phyloP scores from a whole-genome alignment of 2,113 vertebrate genomes.

The Ceratotherium simum region DNA sequence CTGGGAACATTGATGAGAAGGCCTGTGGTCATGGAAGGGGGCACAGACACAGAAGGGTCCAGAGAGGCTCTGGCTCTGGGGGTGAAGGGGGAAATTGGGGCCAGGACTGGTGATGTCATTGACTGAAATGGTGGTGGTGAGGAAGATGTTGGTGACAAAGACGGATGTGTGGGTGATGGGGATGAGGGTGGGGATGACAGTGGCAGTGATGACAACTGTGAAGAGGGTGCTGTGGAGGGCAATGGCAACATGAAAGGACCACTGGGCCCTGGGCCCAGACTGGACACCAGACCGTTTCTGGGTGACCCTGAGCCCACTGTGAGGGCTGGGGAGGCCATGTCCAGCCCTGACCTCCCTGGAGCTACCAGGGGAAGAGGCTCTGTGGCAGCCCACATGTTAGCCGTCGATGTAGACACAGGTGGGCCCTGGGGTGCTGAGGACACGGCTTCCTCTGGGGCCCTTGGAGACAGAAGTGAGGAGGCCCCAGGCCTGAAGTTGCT shows the following conservation, averaged over 20 bases:
- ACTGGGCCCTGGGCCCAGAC: not conserved
- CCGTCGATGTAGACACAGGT: fast-evolving
- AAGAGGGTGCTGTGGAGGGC: not conserved
- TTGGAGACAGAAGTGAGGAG: not conserved
- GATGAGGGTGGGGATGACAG: fast-evolving
- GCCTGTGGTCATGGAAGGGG: not conserved
- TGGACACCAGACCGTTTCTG: not conserved
- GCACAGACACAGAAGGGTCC: not conserved
- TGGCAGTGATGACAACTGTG: not conserved
- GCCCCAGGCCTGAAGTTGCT: not conserved
- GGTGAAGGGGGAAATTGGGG: not conserved
- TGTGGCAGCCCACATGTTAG: not conserved
- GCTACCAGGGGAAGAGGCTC: not conserved
- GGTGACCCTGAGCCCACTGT: not conserved
- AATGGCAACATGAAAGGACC: not conserved
- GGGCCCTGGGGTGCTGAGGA: not conserved
- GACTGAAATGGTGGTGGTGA: not conserved
- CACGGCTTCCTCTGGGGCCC: not conserved
- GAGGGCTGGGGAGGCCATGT: not conserved
- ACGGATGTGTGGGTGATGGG: not conserved
- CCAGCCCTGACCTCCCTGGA: not conserved
- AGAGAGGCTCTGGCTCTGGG: not conserved
- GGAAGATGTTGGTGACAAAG: not conserved
- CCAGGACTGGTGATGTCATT: not conserved
- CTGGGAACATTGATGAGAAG: not conserved